Evolutionary conservation across 1,140 invertebrate genomes (phyloP).

Genomic region (Caerostris darwini): DNA sequence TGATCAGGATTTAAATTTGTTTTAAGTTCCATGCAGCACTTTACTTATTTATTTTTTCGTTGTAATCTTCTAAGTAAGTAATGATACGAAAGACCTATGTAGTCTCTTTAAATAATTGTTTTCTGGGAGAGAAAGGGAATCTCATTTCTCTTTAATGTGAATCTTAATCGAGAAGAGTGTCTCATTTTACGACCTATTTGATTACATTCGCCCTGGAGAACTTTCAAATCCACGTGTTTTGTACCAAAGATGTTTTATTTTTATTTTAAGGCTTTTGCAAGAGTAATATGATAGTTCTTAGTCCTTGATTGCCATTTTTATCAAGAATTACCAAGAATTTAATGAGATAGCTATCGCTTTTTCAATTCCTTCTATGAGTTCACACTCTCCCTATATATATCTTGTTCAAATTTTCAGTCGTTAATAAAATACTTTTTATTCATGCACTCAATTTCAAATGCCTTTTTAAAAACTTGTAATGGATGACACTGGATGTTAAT

Average conservation of each 20-base stretch:
- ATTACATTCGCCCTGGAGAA: not conserved
- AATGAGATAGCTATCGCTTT: too few relatives aligned
- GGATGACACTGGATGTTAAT: too few relatives aligned
- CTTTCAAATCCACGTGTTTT: not conserved
- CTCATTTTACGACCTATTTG: slow-evolving; percentile 21
- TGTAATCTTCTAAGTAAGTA: not conserved
- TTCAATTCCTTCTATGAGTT: too few relatives aligned
- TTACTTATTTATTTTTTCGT: not conserved
- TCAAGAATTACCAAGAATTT: too few relatives aligned
- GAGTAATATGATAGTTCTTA: not conserved
- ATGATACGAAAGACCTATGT: not conserved
- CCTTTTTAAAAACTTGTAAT: too few relatives aligned
- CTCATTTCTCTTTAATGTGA: slow-evolving; percentile 5
- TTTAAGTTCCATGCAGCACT: not conserved
- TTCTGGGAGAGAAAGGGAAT: not conserved
- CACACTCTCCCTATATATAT: too few relatives aligned
- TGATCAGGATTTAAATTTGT: not conserved
- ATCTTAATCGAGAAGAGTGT: not conserved
- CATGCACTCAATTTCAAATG: too few relatives aligned
- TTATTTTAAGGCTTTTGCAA: not conserved
- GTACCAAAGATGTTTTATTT: not conserved
- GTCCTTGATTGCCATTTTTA: not conserved
- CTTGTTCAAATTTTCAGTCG: too few relatives aligned
- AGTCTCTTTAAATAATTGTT: slow-evolving; percentile 3
- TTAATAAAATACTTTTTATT: too few relatives aligned